Conservation (phyloP, 1,140 invertebrate species). For the Zaprionus tsacasi region DNA sequence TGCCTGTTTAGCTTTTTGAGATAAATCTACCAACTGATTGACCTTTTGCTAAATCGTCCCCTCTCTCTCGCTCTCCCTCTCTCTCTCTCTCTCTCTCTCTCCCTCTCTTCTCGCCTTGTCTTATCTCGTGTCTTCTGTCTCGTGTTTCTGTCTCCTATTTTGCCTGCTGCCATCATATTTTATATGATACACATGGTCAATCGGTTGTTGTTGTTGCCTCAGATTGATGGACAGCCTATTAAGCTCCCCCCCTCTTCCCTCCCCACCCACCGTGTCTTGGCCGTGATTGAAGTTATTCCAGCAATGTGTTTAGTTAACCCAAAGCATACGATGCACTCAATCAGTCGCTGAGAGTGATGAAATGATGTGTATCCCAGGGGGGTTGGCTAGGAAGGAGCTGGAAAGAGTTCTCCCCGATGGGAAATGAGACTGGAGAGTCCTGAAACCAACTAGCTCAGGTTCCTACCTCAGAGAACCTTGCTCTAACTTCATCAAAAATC, state of each 20-base stretch:
- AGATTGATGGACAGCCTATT: conserved; percentile 48
- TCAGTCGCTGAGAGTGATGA: not conserved
- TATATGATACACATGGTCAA: conserved; percentile 30
- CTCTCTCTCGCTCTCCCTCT: not conserved
- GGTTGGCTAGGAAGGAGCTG: too few relatives aligned
- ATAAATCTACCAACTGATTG: conserved; percentile 49
- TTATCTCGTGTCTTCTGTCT: conserved; percentile 9
- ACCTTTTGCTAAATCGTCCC: conserved; percentile 26
- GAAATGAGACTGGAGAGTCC: not conserved
- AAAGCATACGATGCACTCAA: conserved; percentile 1
- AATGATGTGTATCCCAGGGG: not conserved
- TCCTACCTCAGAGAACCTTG: too few relatives aligned
- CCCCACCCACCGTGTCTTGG: not conserved
- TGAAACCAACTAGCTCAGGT: too few relatives aligned
- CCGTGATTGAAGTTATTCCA: conserved; percentile 10
- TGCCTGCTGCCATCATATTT: conserved; percentile 40
- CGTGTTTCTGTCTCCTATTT: conserved; percentile 18
- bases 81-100: not conserved
- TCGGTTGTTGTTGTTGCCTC: conserved; percentile 20
- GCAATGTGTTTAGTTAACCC: conserved; percentile 1
- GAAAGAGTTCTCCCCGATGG: too few relatives aligned
- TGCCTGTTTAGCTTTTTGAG: conserved; percentile 27
- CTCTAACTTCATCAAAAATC: too few relatives aligned
- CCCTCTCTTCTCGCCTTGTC: not conserved
- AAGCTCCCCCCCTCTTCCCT: not conserved